These are phyloP conservation scores for Papilio elwesi DNA, from an alignment of 2,888 invertebrate species.

Conservation along the genomic window DNA sequence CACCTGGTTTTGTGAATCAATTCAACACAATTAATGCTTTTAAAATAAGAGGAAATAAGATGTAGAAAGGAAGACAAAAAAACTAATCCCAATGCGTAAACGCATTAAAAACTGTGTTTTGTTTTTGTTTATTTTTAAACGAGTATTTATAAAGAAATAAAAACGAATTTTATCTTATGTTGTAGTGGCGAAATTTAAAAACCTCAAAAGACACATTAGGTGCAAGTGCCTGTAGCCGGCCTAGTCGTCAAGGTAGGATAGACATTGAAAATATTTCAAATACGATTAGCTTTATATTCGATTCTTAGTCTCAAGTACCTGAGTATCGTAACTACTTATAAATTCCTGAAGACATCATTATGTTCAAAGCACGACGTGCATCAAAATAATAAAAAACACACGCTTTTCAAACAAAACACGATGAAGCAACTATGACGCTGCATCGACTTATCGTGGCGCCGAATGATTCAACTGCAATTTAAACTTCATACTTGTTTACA, in stretches of 20 bases:
- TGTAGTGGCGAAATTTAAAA: too few species aligned
- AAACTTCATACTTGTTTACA: conserved; percentile 46
- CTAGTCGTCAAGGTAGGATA: too few species aligned
- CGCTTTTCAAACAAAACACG: conserved; percentile 59
- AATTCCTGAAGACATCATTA: not conserved
- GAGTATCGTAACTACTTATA: not conserved
- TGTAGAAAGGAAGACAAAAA: too few species aligned
- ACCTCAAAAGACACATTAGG: too few species aligned
- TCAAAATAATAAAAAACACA: conserved; percentile 18
- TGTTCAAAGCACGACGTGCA: conserved; percentile 17
- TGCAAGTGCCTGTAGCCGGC: too few species aligned
- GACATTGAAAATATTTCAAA: not conserved
- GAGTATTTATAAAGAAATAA: too few species aligned
- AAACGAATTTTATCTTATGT: too few species aligned
- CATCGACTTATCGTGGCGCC: conserved; percentile 57
- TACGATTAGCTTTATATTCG: not conserved
- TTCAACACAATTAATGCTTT: not conserved
- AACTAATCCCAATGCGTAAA: too few species aligned
- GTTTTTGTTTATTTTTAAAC: too few species aligned
- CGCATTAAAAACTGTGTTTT: too few species aligned
- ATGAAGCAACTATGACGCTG: conserved; percentile 70
- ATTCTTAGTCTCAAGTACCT: not conserved
- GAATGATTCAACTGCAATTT: conserved; percentile 59
- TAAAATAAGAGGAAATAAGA: not conserved
- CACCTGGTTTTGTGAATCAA: conserved; percentile 55